Percentiles rank a stretch among this genome's conserved stretches.
These are phyloP conservation scores for Dermochelys coriacea DNA, from an alignment of 2,797 vertebrate genomes.

Conservation along the genomic window DNA sequence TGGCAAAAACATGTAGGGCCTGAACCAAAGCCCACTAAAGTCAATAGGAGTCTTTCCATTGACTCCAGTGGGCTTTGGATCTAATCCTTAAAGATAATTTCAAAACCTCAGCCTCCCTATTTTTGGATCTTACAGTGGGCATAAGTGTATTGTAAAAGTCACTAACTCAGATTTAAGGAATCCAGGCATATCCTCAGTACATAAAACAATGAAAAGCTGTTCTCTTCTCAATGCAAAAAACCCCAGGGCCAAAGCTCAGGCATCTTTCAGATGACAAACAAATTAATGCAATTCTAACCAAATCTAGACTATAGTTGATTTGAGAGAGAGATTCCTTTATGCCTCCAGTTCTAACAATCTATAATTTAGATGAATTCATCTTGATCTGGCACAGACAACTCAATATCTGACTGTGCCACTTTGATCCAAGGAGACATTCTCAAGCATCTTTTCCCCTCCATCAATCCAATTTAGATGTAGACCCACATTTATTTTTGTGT, in stretches of 20 bases:
- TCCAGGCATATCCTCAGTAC: not conserved
- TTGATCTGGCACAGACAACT: not conserved
- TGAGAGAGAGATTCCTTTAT: not conserved
- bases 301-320: not conserved
- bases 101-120: no score
- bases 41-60: not conserved
- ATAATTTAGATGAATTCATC: not conserved
- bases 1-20: not conserved
- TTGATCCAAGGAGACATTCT: constrained; percentile 4
- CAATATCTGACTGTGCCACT: not conserved
- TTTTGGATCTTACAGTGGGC: not conserved
- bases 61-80: no score
- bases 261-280: not conserved
- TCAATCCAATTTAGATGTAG: not conserved
- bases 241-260: not conserved
- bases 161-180: not conserved
- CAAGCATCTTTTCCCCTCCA: not conserved
- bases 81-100: no score
- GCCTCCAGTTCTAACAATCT: not conserved
- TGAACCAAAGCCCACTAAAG: not conserved
- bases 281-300: constrained; percentile 32
- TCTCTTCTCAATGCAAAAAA: constrained; percentile 1
- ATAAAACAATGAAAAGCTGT: not conserved
- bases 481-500: not conserved
- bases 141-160: not conserved